A percentile compares a stretch with the other conserved stretches of the same genome.
These are phyloP conservation scores for Equus quagga DNA, from an alignment of 2,113 vertebrate genomes.

Conservation along the genomic window DNA sequence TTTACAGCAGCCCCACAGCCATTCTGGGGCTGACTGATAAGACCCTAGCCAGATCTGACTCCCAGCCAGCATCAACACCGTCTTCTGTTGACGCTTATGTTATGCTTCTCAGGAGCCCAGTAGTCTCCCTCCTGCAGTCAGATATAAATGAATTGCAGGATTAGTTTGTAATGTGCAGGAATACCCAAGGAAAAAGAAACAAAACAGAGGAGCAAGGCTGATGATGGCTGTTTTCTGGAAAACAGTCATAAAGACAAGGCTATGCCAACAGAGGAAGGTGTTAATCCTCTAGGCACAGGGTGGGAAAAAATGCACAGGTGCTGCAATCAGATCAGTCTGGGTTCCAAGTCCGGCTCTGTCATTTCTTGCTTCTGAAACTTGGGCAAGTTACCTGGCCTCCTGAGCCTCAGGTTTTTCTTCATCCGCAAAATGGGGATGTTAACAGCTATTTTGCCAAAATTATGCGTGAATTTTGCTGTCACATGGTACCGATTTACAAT, in stretches of 20 bases:
- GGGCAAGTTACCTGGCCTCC: background rate
- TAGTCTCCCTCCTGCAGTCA: background rate
- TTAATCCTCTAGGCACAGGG: background rate
- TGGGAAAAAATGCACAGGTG: background rate
- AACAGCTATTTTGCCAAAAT: background rate
- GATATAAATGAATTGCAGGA: background rate
- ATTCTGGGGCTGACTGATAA: background rate
- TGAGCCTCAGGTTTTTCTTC: background rate
- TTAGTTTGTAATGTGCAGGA: slow-evolving; percentile 10
- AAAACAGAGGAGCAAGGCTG: background rate
- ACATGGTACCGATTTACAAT: background rate
- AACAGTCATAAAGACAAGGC: background rate
- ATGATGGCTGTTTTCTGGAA: background rate
- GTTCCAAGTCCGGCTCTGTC: background rate
- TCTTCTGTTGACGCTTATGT: background rate
- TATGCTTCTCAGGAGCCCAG: background rate
- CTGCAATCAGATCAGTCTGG: background rate
- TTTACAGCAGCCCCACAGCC: background rate
- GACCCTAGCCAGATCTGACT: background rate
- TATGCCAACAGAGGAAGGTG: background rate
- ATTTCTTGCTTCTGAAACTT: background rate
- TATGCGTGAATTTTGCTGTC: background rate
- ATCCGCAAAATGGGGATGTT: background rate
- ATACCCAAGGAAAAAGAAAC: background rate
- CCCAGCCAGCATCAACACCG: rapidly evolving